A percentile compares a stretch with the other conserved stretches of the same genome.
Evolutionary conservation across 2,888 invertebrate species (phyloP).

Genomic region (Cryptocheilus praepositus): DNA sequence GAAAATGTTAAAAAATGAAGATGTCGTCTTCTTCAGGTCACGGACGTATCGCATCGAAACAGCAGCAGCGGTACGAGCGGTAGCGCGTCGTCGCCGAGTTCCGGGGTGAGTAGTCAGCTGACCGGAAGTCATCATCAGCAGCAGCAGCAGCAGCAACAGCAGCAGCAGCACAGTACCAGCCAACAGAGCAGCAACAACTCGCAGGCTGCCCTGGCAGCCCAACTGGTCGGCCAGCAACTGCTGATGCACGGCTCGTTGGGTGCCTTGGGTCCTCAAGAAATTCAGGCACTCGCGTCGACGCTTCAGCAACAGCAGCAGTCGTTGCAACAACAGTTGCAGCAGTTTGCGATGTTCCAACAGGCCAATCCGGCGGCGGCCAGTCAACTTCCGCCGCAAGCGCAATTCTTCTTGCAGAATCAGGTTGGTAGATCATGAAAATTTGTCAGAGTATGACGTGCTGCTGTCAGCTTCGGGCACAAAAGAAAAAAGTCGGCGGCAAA

Average conservation of each 20-base stretch:
- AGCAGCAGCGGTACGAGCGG: constrained; percentile 75
- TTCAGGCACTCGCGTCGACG: constrained; percentile 77
- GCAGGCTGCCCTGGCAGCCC: constrained; percentile 72
- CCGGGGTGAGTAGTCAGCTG: constrained; percentile 75
- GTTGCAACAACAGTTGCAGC: constrained; percentile 80
- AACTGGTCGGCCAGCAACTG: constrained; percentile 73
- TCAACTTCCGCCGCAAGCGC: constrained; percentile 79
- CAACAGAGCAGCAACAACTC: constrained; percentile 63
- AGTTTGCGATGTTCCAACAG: constrained; percentile 81
- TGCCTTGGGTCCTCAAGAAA: constrained; percentile 69
- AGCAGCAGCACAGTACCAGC: constrained; percentile 45
- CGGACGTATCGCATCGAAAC: constrained; percentile 75
- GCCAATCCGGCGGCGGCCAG: constrained; percentile 76
- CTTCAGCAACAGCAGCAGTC: constrained; percentile 81
- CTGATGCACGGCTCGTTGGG: constrained; percentile 71
- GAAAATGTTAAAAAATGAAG: not conserved
- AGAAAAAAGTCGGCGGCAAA: no score
- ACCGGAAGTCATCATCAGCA: constrained; percentile 68
- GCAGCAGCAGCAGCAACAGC: constrained; percentile 52
- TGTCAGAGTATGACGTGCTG: no score
- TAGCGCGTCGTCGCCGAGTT: constrained; percentile 75
- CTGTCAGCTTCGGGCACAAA: no score
- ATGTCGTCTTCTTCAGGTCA: constrained; percentile 65
- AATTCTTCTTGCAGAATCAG: constrained; percentile 87
- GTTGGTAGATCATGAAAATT: constrained; percentile 67